These are phyloP conservation scores for Halichoeres trimaculatus DNA, from an alignment of 2,113 vertebrate genomes.

Conservation along the genomic window DNA sequence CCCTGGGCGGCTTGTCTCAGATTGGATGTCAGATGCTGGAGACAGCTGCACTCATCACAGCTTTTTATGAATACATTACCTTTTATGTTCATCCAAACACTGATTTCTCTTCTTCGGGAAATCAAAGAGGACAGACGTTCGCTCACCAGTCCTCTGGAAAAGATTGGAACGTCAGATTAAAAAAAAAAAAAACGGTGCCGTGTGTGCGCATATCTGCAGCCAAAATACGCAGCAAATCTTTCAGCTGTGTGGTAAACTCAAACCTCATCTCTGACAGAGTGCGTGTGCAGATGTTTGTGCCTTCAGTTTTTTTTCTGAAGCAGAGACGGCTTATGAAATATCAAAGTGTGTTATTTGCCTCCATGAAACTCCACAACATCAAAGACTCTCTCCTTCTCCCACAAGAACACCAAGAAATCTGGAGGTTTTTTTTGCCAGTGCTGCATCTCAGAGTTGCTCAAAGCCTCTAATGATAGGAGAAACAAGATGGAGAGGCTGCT, in stretches of 20 bases:
- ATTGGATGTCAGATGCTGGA: conserved; percentile 76
- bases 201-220: conserved; percentile 45
- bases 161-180: conserved; percentile 51
- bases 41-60: conserved; percentile 83
- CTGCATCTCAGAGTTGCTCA: conserved; percentile 62
- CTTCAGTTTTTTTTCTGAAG: conserved; percentile 19
- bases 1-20: conserved; percentile 75
- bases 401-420: conserved; percentile 64
- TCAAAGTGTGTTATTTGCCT: conserved; percentile 81
- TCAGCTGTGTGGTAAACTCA: conserved; percentile 43
- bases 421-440: conserved; percentile 47
- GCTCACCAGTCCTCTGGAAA: conserved; percentile 48
- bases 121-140: conserved; percentile 67
- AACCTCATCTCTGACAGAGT: conserved; percentile 37
- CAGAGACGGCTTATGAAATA: conserved; percentile 70
- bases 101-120: conserved; percentile 74
- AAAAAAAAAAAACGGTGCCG: background rate
- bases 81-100: conserved; percentile 80
- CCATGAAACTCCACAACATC: conserved; percentile 71
- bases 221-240: conserved; percentile 40
- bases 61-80: conserved; percentile 82
- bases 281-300: conserved; percentile 46
- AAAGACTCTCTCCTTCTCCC: conserved; percentile 69
- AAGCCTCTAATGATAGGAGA: conserved; percentile 72
- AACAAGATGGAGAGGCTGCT: conserved; percentile 62